phyloP scores from a whole-genome alignment of 2,888 invertebrate species.

The Dromius quadrimaculatus region DNA sequence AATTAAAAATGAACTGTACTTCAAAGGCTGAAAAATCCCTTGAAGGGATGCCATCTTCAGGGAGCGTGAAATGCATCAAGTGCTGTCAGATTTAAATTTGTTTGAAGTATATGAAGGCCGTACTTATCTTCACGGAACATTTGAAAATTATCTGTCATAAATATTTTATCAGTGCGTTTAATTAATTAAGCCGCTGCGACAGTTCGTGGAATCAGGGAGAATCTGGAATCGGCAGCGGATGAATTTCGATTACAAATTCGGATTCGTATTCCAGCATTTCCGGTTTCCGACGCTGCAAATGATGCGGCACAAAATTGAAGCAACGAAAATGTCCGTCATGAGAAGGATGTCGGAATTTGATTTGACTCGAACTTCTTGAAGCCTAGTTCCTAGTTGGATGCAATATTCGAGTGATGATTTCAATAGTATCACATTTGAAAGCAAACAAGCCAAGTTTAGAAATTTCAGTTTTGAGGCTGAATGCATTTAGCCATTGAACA shows the following conservation, averaged over 20 bases:
- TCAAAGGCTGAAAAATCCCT: not conserved
- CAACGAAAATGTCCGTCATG: slow-evolving; percentile 4
- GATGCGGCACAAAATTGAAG: slow-evolving; percentile 13
- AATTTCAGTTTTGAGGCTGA: not conserved
- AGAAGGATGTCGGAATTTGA: not conserved
- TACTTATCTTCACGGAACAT: slow-evolving; percentile 32
- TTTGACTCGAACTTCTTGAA: too few relatives aligned
- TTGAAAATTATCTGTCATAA: slow-evolving; percentile 36
- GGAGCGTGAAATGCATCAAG: slow-evolving; percentile 25
- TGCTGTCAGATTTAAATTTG: slow-evolving; percentile 32
- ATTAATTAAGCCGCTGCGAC: slow-evolving; percentile 18
- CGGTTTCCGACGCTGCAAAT: slow-evolving; percentile 1
- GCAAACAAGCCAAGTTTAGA: too few relatives aligned
- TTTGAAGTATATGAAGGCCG: slow-evolving; percentile 19
- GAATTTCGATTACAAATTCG: slow-evolving; percentile 11
- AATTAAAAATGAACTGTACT: slow-evolving; percentile 2
- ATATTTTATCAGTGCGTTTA: slow-evolving; percentile 36
- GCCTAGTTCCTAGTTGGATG: slow-evolving; percentile 6
- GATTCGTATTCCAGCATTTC: slow-evolving; percentile 11
- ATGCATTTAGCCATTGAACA: too few relatives aligned
- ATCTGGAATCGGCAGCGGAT: too few relatives aligned
- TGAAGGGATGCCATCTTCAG: slow-evolving; percentile 8
- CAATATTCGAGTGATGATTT: not conserved
- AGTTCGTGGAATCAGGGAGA: slow-evolving; percentile 5
- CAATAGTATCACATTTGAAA: not conserved